phyloP scores from a whole-genome alignment of 2,888 invertebrate genomes.

The Alsophila aescularia region DNA sequence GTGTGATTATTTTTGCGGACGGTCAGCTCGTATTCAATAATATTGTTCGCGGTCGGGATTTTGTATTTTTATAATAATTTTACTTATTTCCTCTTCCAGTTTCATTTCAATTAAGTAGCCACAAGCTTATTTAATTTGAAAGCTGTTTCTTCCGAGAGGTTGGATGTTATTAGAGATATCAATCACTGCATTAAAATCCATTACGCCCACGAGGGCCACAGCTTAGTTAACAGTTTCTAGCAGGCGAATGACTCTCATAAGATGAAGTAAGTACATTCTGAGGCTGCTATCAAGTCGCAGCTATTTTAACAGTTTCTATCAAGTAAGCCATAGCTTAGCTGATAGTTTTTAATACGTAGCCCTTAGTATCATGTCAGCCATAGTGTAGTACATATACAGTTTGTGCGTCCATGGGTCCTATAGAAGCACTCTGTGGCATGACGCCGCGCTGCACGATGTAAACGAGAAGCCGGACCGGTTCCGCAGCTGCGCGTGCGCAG shows the following conservation, averaged over 20 bases:
- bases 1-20: too few relatives aligned
- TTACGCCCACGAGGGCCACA: slow-evolving; percentile 10
- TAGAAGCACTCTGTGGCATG: slow-evolving; percentile 49
- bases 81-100: not conserved
- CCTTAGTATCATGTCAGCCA: not conserved
- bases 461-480: slow-evolving; percentile 77
- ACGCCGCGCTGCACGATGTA: slow-evolving; percentile 60
- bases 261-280: not conserved
- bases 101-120: not conserved
- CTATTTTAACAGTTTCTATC: slow-evolving; percentile 5
- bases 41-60: too few relatives aligned
- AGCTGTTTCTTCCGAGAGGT: not conserved
- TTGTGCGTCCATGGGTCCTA: slow-evolving; percentile 8
- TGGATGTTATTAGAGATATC: slow-evolving; percentile 13
- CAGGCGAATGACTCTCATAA: too few relatives aligned
- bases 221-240: not conserved
- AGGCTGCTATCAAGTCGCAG: not conserved
- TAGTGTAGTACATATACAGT: slow-evolving; percentile 10
- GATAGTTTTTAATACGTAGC: too few relatives aligned
- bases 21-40: too few relatives aligned
- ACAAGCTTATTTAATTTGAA: not conserved
- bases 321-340: too few relatives aligned
- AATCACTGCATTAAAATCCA: slow-evolving; percentile 7
- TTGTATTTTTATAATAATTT: too few relatives aligned
- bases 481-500: slow-evolving; percentile 77